Evolutionary conservation across 2,113 vertebrate species (phyloP), one percentile per base, ranked within the genome.

Genomic region (Syngnathoides biaculeatus): DNA sequence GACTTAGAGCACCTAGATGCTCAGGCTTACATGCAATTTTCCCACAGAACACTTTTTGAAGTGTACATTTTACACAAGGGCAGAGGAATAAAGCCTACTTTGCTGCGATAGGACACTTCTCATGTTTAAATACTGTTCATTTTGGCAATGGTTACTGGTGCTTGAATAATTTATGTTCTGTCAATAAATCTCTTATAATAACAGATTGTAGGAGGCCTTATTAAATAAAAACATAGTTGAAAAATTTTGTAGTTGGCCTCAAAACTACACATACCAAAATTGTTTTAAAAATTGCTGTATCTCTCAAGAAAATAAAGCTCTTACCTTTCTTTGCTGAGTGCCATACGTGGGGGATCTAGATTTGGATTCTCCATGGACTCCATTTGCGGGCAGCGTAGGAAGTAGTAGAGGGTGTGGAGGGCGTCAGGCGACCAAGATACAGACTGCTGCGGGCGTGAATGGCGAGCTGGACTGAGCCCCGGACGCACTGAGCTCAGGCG

Each of bases 361-460:
- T 99, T 98, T 78, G 97, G 97, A 81, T 99, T 98, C 90, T 99
- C 97, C 96, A 98, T 96, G 79, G 95, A 98, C 81, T 99, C 97
- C 96, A 98, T 98, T 69, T 98, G 97, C 35, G 97, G 97, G 68
- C 97, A 98, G 67, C 97, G 95, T 30, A 99, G 92, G 92, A 98
- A 99, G 88, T 99, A 99, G 92, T 98, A 99, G 66, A 99, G 95
- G 3, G 97, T 98, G 91, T 98, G 97, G 48, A 99, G 95, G 79
- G 97, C 95, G 0, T 98, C 96, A 0, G 96, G 96, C 69, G 95
- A 96, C 97, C 97, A 99, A 68, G 94, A 95, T 86, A 98, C 93
- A 24, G 94, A 93, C 72, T 98, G 96, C 5, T 94, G 93, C 45
- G 84, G 83, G 39, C 95, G 94, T 65, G 85, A 71, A 63, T 98